These are phyloP conservation scores for Ennomos erosarius DNA, from an alignment of 2,888 invertebrate species.

Conservation along the genomic window DNA sequence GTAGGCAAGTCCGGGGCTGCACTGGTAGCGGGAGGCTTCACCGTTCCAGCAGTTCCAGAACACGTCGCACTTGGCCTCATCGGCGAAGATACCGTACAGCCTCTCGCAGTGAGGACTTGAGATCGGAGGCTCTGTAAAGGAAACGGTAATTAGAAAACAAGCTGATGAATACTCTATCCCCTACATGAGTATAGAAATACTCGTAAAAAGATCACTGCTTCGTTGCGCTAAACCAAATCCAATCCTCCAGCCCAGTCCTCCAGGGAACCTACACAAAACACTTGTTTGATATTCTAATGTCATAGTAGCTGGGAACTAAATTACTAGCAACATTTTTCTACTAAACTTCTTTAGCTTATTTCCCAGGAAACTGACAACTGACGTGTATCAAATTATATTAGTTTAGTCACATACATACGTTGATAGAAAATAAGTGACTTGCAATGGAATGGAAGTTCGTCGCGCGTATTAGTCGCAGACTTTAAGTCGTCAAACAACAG, in stretches of 20 bases:
- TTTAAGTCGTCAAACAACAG: conserved; percentile 4
- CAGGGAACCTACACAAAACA: too few relatives aligned
- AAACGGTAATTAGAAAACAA: conserved; percentile 6
- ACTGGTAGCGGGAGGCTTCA: conserved; percentile 96
- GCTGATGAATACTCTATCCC: too few relatives aligned
- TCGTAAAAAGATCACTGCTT: too few relatives aligned
- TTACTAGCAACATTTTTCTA: too few relatives aligned
- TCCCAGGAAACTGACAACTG: too few relatives aligned
- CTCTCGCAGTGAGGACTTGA: conserved; percentile 93
- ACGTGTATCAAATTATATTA: too few relatives aligned
- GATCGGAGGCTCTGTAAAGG: conserved; percentile 90
- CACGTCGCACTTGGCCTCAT: conserved; percentile 94
- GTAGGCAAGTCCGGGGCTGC: conserved; percentile 97
- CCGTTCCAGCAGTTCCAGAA: conserved; percentile 99
- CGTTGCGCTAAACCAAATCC: too few relatives aligned
- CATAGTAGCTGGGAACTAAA: too few relatives aligned
- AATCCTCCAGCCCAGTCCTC: too few relatives aligned
- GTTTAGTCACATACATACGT: background rate
- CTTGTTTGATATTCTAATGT: too few relatives aligned
- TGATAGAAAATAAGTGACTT: conserved; percentile 10
- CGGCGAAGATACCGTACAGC: conserved; percentile 96
- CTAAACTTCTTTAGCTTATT: too few relatives aligned
- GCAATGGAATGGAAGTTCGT: background rate
- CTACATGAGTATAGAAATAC: too few relatives aligned
- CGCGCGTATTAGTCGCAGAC: background rate